A percentile compares a stretch with the other conserved stretches of the same genome.
These are phyloP conservation scores for Dysidea cf. avara DNA, from an alignment of 37 sponge, comb jelly and placozoan genomes.

Conservation along the genomic window DNA sequence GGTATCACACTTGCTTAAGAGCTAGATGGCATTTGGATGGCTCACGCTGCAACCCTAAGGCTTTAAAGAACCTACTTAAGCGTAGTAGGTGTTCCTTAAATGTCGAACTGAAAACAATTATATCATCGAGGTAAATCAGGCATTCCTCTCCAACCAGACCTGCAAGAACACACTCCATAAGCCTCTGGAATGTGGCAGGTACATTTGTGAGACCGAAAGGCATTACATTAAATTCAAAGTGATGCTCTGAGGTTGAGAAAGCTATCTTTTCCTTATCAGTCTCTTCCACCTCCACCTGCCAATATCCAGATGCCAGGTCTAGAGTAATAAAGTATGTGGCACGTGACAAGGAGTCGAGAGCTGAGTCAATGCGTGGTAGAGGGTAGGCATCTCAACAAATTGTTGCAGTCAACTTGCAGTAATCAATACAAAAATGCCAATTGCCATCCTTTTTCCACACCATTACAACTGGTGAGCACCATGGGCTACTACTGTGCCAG, in stretches of 20 bases:
- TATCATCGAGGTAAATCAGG: constrained; percentile 1
- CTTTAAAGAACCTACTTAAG: too few relatives aligned
- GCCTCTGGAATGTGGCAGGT: neutral
- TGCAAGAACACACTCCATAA: constrained; percentile 2
- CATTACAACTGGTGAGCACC: too few relatives aligned
- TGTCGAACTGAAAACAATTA: neutral
- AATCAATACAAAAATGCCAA: too few relatives aligned
- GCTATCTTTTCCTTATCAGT: neutral
- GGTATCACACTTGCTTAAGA: too few relatives aligned
- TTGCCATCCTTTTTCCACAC: too few relatives aligned
- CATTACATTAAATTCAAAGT: constrained; percentile 3
- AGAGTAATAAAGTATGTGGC: neutral
- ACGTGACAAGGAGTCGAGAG: neutral
- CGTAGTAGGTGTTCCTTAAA: neutral
- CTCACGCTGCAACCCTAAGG: too few relatives aligned
- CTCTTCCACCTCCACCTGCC: constrained; percentile 2
- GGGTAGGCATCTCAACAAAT: neutral
- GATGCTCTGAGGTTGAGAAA: neutral
- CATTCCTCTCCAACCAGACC: neutral
- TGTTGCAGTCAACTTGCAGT: too few relatives aligned
- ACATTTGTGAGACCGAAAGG: constrained; percentile 4
- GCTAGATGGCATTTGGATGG: too few relatives aligned
- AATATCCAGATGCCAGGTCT: constrained; percentile 6
- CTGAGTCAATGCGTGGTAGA: neutral
- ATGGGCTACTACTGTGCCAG: too few relatives aligned